Base-by-base conservation (phyloP, 2,797 vertebrate species). In the Sebastes kiyomatsui region DNA sequence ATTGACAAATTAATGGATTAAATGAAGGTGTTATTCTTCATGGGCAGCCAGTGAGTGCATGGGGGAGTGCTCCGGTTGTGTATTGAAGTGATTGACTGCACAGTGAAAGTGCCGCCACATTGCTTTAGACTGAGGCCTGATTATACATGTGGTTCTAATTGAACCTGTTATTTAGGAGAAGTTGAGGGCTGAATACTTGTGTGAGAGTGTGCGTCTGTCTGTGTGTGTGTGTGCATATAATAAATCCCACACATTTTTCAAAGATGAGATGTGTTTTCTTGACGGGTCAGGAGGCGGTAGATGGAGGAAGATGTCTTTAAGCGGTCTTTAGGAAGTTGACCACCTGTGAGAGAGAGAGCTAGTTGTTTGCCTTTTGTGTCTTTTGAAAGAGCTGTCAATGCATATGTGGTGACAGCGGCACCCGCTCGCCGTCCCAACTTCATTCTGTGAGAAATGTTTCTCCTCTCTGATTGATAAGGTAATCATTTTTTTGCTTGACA, bases 131-230 rank as follows among this genome's bases (percentile, higher is more conserved):
- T 72, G 87, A 90, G 91, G 90, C 82, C 88, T 94, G 94, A 95
- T 95, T 95, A 92, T 94, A 94, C 95, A 96, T 96, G 91, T 96
- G 96, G 93, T 95, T 96, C 96, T 96, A 95, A 96, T 96, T 96
- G 93, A 94, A 93, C 88, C 87, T 93, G 94, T 93, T 96, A 94
- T 96, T 95, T 88, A 69, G 93, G 75, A 86, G 84, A 94, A 88
- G 82, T 74, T 85, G 84, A 80, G 85, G 88, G 85, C 88, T 80
- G 88, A 87, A 83, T 83, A 66, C 68, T 70, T 73, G 82, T 75
- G 82, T 66, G 79, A 58, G 75, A 77, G 49, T 72, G 68, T 77
- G 18, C 30, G 59, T 75, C 65, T 88, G 56, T 75, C 81, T 72
- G 28, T 28, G 76, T 82, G 25, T 58, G 69, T 67, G 33, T 55